Evolutionary conservation across 2,888 invertebrate genomes (phyloP).

Genomic region (Amiota mariae): DNA sequence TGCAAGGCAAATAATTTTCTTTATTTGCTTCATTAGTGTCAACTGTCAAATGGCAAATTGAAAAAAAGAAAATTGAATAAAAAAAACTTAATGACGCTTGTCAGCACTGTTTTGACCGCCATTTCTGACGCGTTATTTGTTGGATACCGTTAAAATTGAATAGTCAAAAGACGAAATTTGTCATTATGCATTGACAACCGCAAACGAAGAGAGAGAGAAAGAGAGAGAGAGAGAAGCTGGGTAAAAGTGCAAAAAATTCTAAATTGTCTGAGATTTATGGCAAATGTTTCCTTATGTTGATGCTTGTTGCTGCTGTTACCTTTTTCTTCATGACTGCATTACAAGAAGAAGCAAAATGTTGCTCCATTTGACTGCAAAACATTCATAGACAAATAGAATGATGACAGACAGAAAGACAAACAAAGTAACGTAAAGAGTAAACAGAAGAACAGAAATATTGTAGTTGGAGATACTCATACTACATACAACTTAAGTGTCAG

Average conservation of each 20-base stretch:
- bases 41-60: slow-evolving; percentile 2
- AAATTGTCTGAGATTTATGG: slow-evolving; percentile 13
- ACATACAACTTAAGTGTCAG: too few relatives aligned
- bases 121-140: background rate
- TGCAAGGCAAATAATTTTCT: slow-evolving; percentile 7
- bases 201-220: too few relatives aligned
- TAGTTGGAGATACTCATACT: too few relatives aligned
- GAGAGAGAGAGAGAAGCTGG: background rate
- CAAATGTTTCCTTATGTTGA: background rate
- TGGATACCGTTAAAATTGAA: slow-evolving; percentile 21
- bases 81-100: background rate
- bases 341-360: background rate
- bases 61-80: too few relatives aligned
- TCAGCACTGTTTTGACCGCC: background rate
- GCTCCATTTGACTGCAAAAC: background rate
- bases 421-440: background rate
- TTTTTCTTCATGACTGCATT: too few relatives aligned
- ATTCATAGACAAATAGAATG: too few relatives aligned
- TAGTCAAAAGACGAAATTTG: slow-evolving; percentile 27
- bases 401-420: background rate
- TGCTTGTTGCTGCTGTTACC: too few relatives aligned
- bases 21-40: slow-evolving; percentile 18
- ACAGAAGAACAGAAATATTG: background rate
- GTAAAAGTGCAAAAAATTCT: slow-evolving; percentile 1
- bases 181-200: slow-evolving; percentile 3